These are phyloP conservation scores for Caenorhabditis briggsae DNA, from an alignment of 1,140 invertebrate genomes.

Conservation along the genomic window DNA sequence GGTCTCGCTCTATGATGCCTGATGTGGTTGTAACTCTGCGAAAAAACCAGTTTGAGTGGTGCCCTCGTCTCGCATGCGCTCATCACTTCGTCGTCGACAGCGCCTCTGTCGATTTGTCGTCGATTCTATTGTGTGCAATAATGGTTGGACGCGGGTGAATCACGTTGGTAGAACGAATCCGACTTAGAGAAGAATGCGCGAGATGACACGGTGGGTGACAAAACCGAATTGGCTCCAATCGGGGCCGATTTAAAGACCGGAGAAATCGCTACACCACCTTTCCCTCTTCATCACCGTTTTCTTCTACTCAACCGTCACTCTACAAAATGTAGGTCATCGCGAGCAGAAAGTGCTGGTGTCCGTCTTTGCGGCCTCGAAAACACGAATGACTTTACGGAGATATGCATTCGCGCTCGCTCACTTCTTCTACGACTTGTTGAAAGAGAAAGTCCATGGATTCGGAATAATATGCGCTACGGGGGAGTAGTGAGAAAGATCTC, in stretches of 20 bases:
- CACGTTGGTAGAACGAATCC: conserved; percentile 51
- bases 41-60: conserved; percentile 54
- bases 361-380: conserved; percentile 43
- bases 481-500: conserved; percentile 23
- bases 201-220: background rate
- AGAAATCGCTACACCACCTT: background rate
- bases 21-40: conserved; percentile 45
- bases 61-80: conserved; percentile 53
- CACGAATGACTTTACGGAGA: conserved; percentile 49
- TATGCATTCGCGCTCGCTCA: conserved; percentile 35
- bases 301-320: background rate
- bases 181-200: conserved; percentile 3
- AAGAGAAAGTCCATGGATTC: conserved; percentile 48
- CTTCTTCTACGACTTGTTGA: background rate
- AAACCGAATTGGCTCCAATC: conserved; percentile 43
- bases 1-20: conserved; percentile 42
- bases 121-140: conserved; percentile 53
- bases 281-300: conserved; percentile 3
- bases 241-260: conserved; percentile 34
- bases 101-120: conserved; percentile 38
- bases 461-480: conserved; percentile 44
- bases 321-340: conserved; percentile 37
- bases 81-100: conserved; percentile 39
- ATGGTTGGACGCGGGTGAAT: conserved; percentile 50
- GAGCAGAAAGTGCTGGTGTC: conserved; percentile 47